A percentile compares a stretch with the other conserved stretches of the same genome.
Evolutionary conservation across 2,888 invertebrate genomes (phyloP).

Genomic region (Crocallis elinguaria): DNA sequence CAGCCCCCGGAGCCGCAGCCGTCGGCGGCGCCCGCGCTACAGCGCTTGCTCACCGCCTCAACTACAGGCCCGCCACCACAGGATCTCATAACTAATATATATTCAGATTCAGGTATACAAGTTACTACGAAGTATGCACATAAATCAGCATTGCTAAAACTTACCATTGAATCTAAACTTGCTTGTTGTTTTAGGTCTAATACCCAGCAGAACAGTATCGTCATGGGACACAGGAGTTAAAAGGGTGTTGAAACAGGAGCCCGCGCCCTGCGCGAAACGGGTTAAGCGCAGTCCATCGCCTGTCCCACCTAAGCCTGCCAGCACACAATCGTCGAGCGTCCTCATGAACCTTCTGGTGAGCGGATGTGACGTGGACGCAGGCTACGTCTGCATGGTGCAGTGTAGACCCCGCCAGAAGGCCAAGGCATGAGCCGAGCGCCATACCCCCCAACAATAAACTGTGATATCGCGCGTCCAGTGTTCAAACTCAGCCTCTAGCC

Average conservation of each 20-base stretch:
- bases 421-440: conserved; percentile 66
- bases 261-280: conserved; percentile 67
- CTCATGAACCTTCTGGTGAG: conserved; percentile 97
- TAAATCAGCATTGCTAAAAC: not conserved
- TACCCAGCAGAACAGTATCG: conserved; percentile 69
- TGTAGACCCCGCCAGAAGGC: conserved; percentile 83
- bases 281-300: conserved; percentile 74
- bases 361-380: conserved; percentile 97
- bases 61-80: conserved; percentile 76
- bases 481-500: conserved; percentile 61
- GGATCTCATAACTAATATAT: conserved; percentile 78
- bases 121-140: not conserved
- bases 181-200: conserved; percentile 58
- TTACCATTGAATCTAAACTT: not conserved
- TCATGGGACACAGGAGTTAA: conserved; percentile 74
- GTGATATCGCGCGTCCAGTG: conserved; percentile 83
- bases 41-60: conserved; percentile 70
- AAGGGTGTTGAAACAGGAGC: conserved; percentile 71
- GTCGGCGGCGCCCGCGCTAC: conserved; percentile 71
- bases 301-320: conserved; percentile 48
- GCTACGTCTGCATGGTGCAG: conserved; percentile 94
- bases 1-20: conserved; percentile 68
- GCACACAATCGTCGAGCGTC: conserved; percentile 89
- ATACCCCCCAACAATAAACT: conserved; percentile 60
- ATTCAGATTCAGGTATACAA: conserved; percentile 73